Conservation (phyloP, 1,140 invertebrate genomes). For the Atta texana region DNA sequence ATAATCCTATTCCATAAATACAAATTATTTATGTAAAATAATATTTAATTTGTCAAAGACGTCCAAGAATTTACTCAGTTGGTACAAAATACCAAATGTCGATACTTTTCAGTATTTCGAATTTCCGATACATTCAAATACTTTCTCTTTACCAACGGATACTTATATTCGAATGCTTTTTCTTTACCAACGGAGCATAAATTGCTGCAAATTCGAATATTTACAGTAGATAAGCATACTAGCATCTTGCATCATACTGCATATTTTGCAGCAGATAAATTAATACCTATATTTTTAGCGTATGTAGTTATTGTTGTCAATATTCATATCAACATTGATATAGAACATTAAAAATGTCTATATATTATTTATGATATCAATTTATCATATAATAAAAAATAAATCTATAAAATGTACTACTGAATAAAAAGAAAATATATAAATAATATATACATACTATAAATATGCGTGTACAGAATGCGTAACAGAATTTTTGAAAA, state of each 20-base stretch:
- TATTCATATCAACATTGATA: background rate
- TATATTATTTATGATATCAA: background rate
- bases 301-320: background rate
- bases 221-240: background rate
- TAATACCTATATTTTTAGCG: background rate
- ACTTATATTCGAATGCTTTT: background rate
- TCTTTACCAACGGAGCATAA: slow-evolving; percentile 14
- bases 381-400: background rate
- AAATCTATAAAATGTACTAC: background rate
- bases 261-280: background rate
- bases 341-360: background rate
- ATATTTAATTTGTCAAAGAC: background rate
- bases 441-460: background rate
- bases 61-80: background rate
- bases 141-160: slow-evolving; percentile 8
- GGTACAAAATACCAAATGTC: background rate
- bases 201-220: background rate
- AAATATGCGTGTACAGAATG: background rate
- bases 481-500: background rate
- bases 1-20: background rate
- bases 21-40: background rate
- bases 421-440: background rate
- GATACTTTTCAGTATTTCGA: background rate
- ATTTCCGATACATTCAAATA: background rate
- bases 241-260: no score